Evolutionary conservation across 2,888 invertebrate genomes (phyloP), one percentile per base, ranked within the genome.

Genomic region (Amiota communis): DNA sequence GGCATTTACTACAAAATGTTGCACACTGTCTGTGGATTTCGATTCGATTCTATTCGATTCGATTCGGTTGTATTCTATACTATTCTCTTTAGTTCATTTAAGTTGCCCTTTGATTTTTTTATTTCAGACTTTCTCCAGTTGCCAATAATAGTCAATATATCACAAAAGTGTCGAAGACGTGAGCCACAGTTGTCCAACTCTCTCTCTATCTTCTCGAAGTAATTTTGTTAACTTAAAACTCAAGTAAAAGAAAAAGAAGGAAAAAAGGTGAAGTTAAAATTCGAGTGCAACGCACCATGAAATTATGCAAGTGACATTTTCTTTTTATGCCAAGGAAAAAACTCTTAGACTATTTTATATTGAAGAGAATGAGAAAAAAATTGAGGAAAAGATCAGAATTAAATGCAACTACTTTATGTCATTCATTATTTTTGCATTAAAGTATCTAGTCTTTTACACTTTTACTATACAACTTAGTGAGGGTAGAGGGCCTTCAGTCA

Each of bases 111-210:
- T 65, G 65, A 17, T 46, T 15, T 46, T 15, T 51, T 68, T 23
- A 17, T 6, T 6, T 10, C 67, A 20, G 74, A 70, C 73, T 81
- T 59, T 17, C 17, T 11, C 15, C 17, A 20, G 15, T 82, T 80
- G 83, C 86, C 81, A 85, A 86, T 82, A 84, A 77, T 78, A 77
- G 73, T 81, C 80, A 81, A 86, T 83, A 86, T 80, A 83, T 84
- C 82, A 68, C 49, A 84, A 76, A 83, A 83, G 76, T 80, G 74
- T 71, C 76, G 73, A 68, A 68, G 67, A 53, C 51, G 23, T 23
- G 59, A 17, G 20, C 11, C 17, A 12, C 15, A 15, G 9, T 15
- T 46, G 46, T n/a, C 53, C 3, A 8, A 53, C 8, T 53, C 4
- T 53, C 15, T 11, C 57, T 10, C 13, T 57, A 57, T 57, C 17